Evolutionary conservation across 2,888 invertebrate genomes (phyloP).

Genomic region (Epinotia brunnichana): DNA sequence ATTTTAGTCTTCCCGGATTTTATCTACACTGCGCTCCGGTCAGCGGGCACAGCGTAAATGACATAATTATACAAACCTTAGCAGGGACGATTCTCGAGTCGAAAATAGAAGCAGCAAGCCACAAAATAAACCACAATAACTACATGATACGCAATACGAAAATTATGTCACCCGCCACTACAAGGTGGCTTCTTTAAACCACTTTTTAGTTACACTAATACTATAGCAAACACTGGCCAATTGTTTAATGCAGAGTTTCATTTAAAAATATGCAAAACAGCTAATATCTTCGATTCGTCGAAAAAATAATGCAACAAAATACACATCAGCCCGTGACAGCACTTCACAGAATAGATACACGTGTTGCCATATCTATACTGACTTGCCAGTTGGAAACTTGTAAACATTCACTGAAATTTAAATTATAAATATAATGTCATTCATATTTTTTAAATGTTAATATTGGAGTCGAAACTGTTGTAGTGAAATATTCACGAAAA

Average conservation of each 20-base stretch:
- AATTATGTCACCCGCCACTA: constrained; percentile 63
- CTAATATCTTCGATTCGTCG: constrained; percentile 51
- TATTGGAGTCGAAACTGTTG: background rate
- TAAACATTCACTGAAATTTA: background rate
- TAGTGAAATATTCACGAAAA: background rate
- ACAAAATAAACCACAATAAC: constrained; percentile 76
- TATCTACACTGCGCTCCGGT: background rate
- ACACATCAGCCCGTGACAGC: constrained; percentile 49
- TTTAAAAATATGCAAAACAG: constrained; percentile 48
- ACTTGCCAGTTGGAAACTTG: background rate
- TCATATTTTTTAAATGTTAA: background rate
- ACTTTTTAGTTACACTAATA: constrained; percentile 49
- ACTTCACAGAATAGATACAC: constrained; percentile 39
- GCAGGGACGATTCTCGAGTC: constrained; percentile 59
- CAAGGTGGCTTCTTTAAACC: constrained; percentile 49
- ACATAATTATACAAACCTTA: constrained; percentile 59
- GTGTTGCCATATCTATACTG: constrained; percentile 19
- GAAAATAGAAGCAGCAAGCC: constrained; percentile 72
- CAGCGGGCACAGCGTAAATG: constrained; percentile 26
- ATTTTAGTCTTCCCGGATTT: background rate
- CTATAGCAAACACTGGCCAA: constrained; percentile 49
- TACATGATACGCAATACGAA: constrained; percentile 74
- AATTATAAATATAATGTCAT: background rate
- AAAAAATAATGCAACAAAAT: constrained; percentile 59
- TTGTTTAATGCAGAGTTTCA: constrained; percentile 53